Base-by-base conservation (phyloP, 2,888 invertebrate species). In the Cheilosia vulpina region DNA sequence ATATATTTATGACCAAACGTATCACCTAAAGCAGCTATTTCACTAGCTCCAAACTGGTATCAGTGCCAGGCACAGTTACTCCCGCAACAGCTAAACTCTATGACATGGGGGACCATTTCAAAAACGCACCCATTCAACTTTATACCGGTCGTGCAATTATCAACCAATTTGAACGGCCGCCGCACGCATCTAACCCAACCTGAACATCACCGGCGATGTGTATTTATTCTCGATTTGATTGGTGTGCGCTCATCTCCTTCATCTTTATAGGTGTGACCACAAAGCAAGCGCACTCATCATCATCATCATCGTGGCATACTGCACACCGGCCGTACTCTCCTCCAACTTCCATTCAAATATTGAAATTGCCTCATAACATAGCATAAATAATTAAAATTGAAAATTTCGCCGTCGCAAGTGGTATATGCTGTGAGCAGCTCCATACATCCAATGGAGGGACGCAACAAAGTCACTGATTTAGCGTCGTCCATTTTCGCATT, bases 381-480 rank as follows among this genome's bases (percentile, higher is more conserved):
- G 72, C 66, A 57, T 68, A 81, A 81, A 81, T 85, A 85, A 85
- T 85, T 85, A 81, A 85, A 85, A 85, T 72, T 79, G 78, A 68
- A 78, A 83, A 71, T 72, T 72, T 78, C 55, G 41, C 52, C n/a
- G 63, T 43, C 66, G 24, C 50, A 57, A 57, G 38, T 38, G 38
- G 38, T 38, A 31, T 31, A 31, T 31, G 38, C 38, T 38, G 27
- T 27, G 27, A 27, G 9, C 76, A 55, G 9, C 71, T 52, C 21
- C 43, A 17, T 17, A 55, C 66, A 2, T 55, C 66, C 24, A 72
- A 13, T 55, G 47, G 45, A 50, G 55, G 66, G 65, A 69, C 66
- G 62, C 76, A 80, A 81, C 85, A 85, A 81, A 81, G 85, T 81
- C 80, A 77, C 72, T 85, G 85, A 81, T 85, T 85, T 85, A 81